A percentile compares a stretch with the other conserved stretches of the same genome.
phyloP scores from a whole-genome alignment of 2,888 invertebrate genomes.

The Chydorus sphaericus region DNA sequence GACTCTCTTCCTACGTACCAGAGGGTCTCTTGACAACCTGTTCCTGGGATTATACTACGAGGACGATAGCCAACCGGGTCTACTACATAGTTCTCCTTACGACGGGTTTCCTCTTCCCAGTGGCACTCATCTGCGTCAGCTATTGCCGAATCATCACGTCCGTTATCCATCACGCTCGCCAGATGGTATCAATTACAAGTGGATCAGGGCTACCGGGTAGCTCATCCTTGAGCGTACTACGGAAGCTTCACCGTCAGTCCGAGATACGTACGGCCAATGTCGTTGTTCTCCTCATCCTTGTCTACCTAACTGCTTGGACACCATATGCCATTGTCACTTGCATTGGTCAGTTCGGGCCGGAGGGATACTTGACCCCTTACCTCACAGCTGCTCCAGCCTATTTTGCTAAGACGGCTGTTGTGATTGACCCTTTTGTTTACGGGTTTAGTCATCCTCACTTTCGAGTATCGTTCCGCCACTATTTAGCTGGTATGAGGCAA shows the following conservation, averaged over 20 bases:
- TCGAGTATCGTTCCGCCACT: constrained; percentile 20
- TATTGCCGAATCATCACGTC: constrained; percentile 32
- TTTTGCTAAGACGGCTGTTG: constrained; percentile 33
- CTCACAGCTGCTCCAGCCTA: constrained; percentile 31
- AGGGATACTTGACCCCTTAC: constrained; percentile 27
- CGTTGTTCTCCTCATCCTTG: constrained; percentile 26
- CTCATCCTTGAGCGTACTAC: constrained; percentile 16
- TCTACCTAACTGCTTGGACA: constrained; percentile 33
- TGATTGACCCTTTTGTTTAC: constrained; percentile 34
- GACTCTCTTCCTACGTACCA: constrained; percentile 33
- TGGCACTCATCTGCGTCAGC: constrained; percentile 31
- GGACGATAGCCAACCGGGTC: constrained; percentile 25
- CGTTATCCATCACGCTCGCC: constrained; percentile 29
- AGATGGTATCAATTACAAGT: constrained; percentile 26
- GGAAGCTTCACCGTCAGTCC: constrained; percentile 20
- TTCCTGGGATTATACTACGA: constrained; percentile 36
- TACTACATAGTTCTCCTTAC: constrained; percentile 33
- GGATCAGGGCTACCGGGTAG: neutral
- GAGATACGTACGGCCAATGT: constrained; percentile 27
- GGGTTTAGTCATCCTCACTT: constrained; percentile 30
- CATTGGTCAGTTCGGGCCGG: constrained; percentile 30
- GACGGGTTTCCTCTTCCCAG: constrained; percentile 33
- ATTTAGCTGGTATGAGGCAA: neutral
- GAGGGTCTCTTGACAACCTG: constrained; percentile 38
- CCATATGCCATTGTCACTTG: constrained; percentile 33